Evolutionary conservation across 2,888 invertebrate genomes (phyloP), one percentile per base, ranked within the genome.

Genomic region (Drosophila paramelanica): DNA sequence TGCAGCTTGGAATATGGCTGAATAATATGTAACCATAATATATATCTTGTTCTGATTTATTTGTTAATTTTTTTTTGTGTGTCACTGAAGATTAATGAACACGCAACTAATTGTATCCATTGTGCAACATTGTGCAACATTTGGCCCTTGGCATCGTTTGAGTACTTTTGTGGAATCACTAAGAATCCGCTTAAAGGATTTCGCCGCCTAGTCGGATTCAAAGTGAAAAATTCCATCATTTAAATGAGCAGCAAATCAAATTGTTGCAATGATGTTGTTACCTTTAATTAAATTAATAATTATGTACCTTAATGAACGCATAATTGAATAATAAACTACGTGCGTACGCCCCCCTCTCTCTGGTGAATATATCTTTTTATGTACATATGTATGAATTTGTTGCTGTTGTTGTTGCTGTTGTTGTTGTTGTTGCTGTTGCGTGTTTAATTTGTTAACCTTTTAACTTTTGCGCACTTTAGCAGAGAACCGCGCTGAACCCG

Each of bases 271-370:
- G 53, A 70, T 81, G 59, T 49, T 67, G 73, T 62, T 71, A 77
- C 77, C 80, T 73, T 80, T 83, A 86, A 83, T 83, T 88, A 69
- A 83, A 86, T 88, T 86, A 82, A 80, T 86, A 86, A 86, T 88
- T 82, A 75, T 88, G 80, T 83, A 80, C 72, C 80, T 79, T 83
- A 83, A 83, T 88, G 83, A 80, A 79, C 59, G 89, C 77, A 77
- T 83, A 83, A 83, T 83, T 83, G 80, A 88, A 86, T 88, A 82
- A 88, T 88, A 88, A 88, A 83, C 88, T 69, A 72, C 80, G 74
- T 60, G 66, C 25, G 47, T 43, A 61, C 51, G 45, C 49, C 50
- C 17, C 11, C 39, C 6, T 2, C 31, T 8, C 6, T 3, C 38
- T 10, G 7, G 39, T 17, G 46, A 33, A 53, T 41, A 66, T 36